phyloP scores from a whole-genome alignment of 2,797 vertebrate species.

The Meriones psammophilus region DNA sequence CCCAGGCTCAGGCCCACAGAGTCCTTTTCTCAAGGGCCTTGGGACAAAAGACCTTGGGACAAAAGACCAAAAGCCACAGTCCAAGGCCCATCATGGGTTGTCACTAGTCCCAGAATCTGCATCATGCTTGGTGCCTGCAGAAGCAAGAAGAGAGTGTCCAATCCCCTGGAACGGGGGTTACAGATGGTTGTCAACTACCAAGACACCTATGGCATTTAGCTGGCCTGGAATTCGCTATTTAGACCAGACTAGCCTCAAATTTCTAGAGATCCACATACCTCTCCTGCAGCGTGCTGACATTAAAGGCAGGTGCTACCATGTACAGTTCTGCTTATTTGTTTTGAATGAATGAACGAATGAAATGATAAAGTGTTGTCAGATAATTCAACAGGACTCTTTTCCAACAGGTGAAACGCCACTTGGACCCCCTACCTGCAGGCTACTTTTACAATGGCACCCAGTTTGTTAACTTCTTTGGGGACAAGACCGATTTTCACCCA shows the following conservation, averaged over 20 bases:
- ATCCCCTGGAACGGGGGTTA: neutral
- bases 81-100: neutral
- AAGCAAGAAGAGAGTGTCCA: neutral
- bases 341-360: conserved; percentile 1
- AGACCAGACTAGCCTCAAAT: neutral
- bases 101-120: neutral
- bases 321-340: conserved; percentile 2
- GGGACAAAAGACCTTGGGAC: neutral
- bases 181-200: neutral
- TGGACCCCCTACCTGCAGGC: conserved; percentile 95
- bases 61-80: conserved; percentile 27
- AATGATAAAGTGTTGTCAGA: neutral
- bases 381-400: conserved; percentile 63
- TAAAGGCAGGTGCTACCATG: neutral
- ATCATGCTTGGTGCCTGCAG: neutral
- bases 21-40: neutral
- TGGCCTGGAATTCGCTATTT: neutral
- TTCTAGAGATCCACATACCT: neutral
- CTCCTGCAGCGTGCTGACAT: neutral
- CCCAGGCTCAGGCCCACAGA: neutral
- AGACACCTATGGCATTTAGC: neutral
- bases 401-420: conserved; percentile 91
- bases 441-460: conserved; percentile 97
- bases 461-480: conserved; percentile 96
- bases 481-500: conserved; percentile 95